Evolutionary conservation across 1,140 invertebrate genomes (phyloP), one percentile per base, ranked within the genome.

Genomic region (Drosophila nigromelanica): DNA sequence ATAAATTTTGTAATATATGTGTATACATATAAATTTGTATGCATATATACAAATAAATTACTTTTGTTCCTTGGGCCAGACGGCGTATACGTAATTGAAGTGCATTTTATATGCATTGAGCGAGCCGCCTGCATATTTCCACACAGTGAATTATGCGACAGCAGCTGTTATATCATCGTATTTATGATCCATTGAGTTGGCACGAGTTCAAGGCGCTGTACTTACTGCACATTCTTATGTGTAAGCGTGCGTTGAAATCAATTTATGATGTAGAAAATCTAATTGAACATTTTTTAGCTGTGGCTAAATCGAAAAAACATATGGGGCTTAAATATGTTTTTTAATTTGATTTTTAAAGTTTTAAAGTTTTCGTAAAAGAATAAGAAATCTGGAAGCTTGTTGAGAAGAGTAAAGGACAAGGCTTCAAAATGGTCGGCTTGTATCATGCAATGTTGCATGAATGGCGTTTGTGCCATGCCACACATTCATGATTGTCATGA

Each of bases 21-120:
- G 24, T 21, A 47, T 47, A 47, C 27, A 58, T 33, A 14, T 7
- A 2, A 24, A 14, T 56, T 24, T 24, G 2, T 2, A 4, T 24
- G 21, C 21, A 39, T n/a, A 6, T 42, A 27, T n/a, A 21, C 21
- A 11, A 27, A 21, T 33, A 11, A 27, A 21, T 33, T 15, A 40
- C 11, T 51, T 42, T 40, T 24, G 15, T 27, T 15, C 4, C 40
- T 56, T 33, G 61, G 12, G 10, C 27, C 52, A 67, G 40, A 15
- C 39, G 47, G 54, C 62, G 69, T 67, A 72, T 72, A 21, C 69
- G 47, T 59, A 73, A 67, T 67, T 60, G 48, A 55, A 67, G 18
- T 59, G 63, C 63, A 68, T 47, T 67, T 39, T 43, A 21, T 37
- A 14, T 60, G 55, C 42, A 39, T 21, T 11, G 21, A 33, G 30